phyloP scores from a whole-genome alignment of 1,140 invertebrate genomes.

The Diorhabda elongata region DNA sequence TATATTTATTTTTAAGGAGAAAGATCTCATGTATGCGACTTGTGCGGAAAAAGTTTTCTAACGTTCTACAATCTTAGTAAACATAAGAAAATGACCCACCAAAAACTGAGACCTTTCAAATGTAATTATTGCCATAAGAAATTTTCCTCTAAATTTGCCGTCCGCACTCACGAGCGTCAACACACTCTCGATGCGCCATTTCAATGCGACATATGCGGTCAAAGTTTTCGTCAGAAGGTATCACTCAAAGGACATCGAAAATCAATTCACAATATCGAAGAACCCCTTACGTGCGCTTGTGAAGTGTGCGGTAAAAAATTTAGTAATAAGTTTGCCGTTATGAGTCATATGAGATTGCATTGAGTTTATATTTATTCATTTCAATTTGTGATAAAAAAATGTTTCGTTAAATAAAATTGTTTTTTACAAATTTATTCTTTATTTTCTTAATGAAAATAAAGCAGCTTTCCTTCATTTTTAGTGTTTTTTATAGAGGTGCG shows the following conservation, averaged over 20 bases:
- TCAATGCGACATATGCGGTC: conserved; percentile 33
- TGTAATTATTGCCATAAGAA: conserved; percentile 34
- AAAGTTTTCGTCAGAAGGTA: conserved; percentile 37
- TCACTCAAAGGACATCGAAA: conserved; percentile 34
- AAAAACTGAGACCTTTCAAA: conserved; percentile 32
- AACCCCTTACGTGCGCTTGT: conserved; percentile 30
- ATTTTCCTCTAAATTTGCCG: conserved; percentile 32
- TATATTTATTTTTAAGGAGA: conserved; percentile 24
- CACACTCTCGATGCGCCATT: conserved; percentile 37
- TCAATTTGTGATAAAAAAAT: conserved; percentile 1
- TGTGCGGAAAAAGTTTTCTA: conserved; percentile 37
- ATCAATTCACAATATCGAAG: conserved; percentile 34
- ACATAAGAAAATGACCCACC: conserved; percentile 36
- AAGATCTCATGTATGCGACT: conserved; percentile 33
- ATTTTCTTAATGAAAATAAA: not conserved
- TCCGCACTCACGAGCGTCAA: conserved; percentile 34
- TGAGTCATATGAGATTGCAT: conserved; percentile 26
- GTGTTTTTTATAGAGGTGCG: not conserved
- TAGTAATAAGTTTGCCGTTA: conserved; percentile 24
- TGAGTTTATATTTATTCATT: not conserved
- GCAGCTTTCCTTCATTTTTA: not conserved
- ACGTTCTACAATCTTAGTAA: conserved; percentile 32
- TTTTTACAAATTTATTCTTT: not conserved
- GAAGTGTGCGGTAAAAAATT: conserved; percentile 32
- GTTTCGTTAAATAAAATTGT: not conserved